Evolutionary conservation across 2,113 vertebrate species (phyloP).

Genomic region (Sylvietta virens): DNA sequence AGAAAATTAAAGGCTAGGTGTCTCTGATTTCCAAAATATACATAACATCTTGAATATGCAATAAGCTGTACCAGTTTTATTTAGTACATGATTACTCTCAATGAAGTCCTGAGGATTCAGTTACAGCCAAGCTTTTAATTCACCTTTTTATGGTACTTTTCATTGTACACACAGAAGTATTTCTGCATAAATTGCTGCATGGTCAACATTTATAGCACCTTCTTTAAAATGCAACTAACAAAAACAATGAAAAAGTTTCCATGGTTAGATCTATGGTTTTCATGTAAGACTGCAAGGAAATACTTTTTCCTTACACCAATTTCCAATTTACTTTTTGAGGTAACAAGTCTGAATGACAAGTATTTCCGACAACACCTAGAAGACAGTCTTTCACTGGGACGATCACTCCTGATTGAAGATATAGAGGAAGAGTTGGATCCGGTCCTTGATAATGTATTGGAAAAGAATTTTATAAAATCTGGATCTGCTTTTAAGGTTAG

Average conservation of each 20-base stretch:
- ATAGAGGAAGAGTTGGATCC: conserved; percentile 76
- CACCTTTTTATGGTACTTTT: neutral
- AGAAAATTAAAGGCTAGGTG: neutral
- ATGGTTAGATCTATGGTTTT: neutral
- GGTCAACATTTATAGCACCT: neutral
- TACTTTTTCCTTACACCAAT: neutral
- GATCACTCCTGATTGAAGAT: conserved; percentile 76
- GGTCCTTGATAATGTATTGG: conserved; percentile 75
- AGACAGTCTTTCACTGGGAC: conserved; percentile 74
- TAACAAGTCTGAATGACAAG: conserved; percentile 76
- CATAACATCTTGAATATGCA: neutral
- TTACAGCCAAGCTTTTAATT: neutral
- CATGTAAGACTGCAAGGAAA: neutral
- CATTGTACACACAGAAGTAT: neutral
- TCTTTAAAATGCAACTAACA: neutral
- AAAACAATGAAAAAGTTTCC: neutral
- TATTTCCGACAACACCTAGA: conserved; percentile 77
- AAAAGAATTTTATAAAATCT: conserved; percentile 80
- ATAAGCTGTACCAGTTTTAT: neutral
- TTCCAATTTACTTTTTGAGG: conserved; percentile 48
- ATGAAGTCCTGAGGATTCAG: neutral
- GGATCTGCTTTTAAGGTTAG: conserved; percentile 74
- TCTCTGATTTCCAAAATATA: neutral
- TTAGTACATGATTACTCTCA: neutral
- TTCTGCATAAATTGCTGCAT: neutral